phyloP scores from a whole-genome alignment of 1,140 invertebrate genomes.

The Drosophila leontia region DNA sequence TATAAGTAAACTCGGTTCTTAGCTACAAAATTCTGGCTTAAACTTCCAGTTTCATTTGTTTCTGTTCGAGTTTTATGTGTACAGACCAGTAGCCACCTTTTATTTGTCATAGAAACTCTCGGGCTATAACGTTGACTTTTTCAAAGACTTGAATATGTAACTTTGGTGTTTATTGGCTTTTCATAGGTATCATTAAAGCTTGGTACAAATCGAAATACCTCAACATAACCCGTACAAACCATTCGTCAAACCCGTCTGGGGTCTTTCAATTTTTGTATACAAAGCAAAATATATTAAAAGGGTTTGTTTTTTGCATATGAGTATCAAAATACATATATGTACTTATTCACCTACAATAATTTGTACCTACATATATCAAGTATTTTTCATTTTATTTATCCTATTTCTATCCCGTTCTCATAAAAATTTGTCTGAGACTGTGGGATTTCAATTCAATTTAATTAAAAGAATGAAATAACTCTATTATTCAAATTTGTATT shows the following conservation, averaged over 20 bases:
- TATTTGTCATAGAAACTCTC: background rate
- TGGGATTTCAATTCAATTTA: background rate
- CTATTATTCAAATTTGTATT: background rate
- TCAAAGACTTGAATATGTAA: background rate
- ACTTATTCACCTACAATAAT: too few relatives aligned
- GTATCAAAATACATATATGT: too few relatives aligned
- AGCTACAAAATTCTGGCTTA: background rate
- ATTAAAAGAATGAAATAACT: background rate
- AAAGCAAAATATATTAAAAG: too few relatives aligned
- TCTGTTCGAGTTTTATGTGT: background rate
- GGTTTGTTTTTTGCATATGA: too few relatives aligned
- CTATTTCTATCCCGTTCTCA: background rate
- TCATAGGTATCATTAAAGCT: background rate
- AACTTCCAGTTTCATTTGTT: constrained; percentile 15
- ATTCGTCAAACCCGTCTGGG: background rate
- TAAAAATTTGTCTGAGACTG: background rate
- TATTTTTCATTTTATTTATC: too few relatives aligned
- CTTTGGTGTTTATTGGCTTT: background rate
- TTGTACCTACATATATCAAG: too few relatives aligned
- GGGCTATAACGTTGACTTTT: background rate
- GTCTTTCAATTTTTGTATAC: too few relatives aligned
- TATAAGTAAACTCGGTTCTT: background rate
- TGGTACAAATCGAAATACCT: background rate
- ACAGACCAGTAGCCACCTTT: background rate
- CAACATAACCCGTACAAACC: background rate